phyloP scores from a whole-genome alignment of 2,113 vertebrate species.

The Indri indri region DNA sequence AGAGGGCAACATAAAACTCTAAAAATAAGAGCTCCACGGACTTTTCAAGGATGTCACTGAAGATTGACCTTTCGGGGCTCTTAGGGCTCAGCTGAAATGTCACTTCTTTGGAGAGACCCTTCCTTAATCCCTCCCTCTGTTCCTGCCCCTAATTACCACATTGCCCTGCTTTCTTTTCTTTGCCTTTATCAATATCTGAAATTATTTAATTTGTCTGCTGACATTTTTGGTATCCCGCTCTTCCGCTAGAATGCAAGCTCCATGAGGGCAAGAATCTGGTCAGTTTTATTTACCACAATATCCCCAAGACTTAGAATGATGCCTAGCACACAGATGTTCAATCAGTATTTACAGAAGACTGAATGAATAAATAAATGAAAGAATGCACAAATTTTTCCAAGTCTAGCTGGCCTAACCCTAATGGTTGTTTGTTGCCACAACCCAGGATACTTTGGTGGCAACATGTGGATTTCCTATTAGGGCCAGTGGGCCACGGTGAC shows the following conservation, averaged over 20 bases:
- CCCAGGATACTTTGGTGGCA: neutral
- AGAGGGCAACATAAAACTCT: neutral
- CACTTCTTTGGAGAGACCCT: neutral
- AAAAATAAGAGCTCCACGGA: neutral
- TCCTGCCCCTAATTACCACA: neutral
- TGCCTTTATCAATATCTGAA: neutral
- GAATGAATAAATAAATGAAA: neutral
- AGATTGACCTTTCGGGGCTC: neutral
- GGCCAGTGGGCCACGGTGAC: accelerated
- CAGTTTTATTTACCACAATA: neutral
- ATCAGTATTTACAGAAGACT: neutral
- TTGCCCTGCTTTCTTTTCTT: neutral
- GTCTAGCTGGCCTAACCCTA: neutral
- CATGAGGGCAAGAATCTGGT: no score
- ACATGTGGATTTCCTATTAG: accelerated
- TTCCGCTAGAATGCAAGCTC: neutral
- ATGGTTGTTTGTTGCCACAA: accelerated
- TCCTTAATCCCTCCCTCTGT: neutral
- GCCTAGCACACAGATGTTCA: neutral
- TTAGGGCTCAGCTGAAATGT: neutral
- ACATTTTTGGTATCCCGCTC: neutral
- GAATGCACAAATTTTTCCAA: accelerated
- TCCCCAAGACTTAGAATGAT: neutral
- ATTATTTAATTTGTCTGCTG: accelerated
- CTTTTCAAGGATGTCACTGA: neutral